Evolutionary conservation across 1,140 invertebrate genomes (phyloP), one percentile per base, ranked within the genome.

Genomic region (Calephelis virginiensis): DNA sequence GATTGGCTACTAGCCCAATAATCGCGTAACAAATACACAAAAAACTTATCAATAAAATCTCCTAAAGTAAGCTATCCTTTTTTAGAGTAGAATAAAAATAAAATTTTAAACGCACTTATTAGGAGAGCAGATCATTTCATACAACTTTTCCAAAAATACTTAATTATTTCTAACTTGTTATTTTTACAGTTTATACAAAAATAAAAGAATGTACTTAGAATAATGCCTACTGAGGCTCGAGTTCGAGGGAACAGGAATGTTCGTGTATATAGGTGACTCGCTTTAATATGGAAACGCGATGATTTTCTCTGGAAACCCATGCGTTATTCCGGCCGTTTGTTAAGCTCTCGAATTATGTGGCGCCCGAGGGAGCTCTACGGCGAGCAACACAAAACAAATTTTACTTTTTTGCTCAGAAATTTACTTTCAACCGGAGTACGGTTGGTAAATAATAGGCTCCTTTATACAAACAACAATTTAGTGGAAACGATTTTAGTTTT

Each of bases 311-410:
- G 69, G 71, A 71, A 70, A 69, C 72, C 60, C 75, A 80, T 77
- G 75, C 74, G 72, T 77, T 76, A 77, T 68, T 70, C 73, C 69
- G 68, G 66, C 69, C 70, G 74, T 74, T 72, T 74, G 75, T 77
- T 77, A 80, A 75, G 69, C 70, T 73, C 73, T 75, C 73, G 75
- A 77, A 77, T 80, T 76, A 80, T 77, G 77, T 76, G 70, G 71
- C 72, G 66, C 77, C 75, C 73, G 64, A 67, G 77, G 75, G 77
- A 77, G 72, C 72, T 70, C 62, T 77, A 74, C 70, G 66, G 71
- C 66, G 69, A 71, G 71, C 72, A 74, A 73, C 73, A 74, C 69
- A 74, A 78, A 77, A 80, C 77, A 77, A 80, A 77, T 80, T 80
- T 80, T 79, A 77, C 75, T 80, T 76, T 76, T 76, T 76, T 74